Base-by-base conservation (phyloP, 2,888 invertebrate genomes). In the Xiphydria camelus region DNA sequence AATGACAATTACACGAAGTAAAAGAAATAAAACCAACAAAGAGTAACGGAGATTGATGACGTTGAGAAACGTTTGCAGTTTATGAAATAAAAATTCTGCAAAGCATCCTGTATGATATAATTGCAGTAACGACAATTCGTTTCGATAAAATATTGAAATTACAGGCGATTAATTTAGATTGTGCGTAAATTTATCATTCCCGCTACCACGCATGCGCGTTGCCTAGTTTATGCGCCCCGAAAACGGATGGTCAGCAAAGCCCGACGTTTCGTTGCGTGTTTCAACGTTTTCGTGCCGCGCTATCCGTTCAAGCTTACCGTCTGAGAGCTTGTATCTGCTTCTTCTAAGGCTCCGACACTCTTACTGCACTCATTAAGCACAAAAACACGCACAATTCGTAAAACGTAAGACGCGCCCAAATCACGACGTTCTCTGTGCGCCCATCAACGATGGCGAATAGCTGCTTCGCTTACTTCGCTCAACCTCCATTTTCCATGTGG, bases 401-500 rank as follows among this genome's bases (percentile, higher is more conserved):
- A 17, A 36, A 60, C 53, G 47, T 44, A 20, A 37, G 53, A 44
- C 56, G 42, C 61, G 47, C 50, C 57, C 57, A 54, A 47, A 38
- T 62, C 53, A 50, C 45, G 45, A 57, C 44, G 43, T 43, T 54
- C 57, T 51, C 55, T 59, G 48, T 59, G 55, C 58, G 50, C 49
- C 63, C 61, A 64, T 66, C 64, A 64, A 70, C 69, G 65, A 70
- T 69, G 68, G 70, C 68, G 69, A 70, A 63, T 70, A 61, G 61
- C 62, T 66, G 63, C 62, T 60, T 61, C 49, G 61, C 53, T 65
- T 53, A 55, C 58, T 61, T 49, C 51, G 55, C 53, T 61, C 54
- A 51, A 59, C 61, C 66, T 64, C 69, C 70, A 69, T 69, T 69
- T 70, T 69, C 69, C 62, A 65, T 62, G 62, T 64, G 64, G 55